These are phyloP conservation scores for Tenthredo amoena DNA, from an alignment of 2,888 invertebrate species.

Conservation along the genomic window DNA sequence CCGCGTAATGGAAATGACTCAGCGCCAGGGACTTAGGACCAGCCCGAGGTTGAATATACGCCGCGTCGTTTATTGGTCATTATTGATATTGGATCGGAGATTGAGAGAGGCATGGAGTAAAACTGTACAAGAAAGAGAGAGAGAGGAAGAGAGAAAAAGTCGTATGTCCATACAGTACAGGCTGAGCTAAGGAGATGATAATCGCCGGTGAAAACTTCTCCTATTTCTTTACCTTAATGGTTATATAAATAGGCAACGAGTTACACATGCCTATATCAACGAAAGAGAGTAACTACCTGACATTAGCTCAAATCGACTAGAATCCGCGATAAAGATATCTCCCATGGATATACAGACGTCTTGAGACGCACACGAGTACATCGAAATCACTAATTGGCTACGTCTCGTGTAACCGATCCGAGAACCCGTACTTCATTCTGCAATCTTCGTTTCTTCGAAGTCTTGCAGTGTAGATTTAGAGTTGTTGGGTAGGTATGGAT, in stretches of 20 bases:
- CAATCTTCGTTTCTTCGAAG: constrained; percentile 24
- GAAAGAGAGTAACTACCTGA: background rate
- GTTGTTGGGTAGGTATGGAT: background rate
- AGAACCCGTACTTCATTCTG: constrained; percentile 27
- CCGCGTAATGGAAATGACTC: constrained; percentile 52
- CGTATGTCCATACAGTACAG: constrained; percentile 41
- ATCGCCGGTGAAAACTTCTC: constrained; percentile 38
- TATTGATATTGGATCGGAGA: constrained; percentile 51
- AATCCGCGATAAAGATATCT: constrained; percentile 25
- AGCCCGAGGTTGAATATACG: constrained; percentile 33
- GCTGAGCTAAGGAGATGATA: constrained; percentile 14
- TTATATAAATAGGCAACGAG: constrained; percentile 6
- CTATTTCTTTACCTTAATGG: constrained; percentile 2
- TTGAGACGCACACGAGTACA: background rate
- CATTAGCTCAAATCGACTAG: background rate
- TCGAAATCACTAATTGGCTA: constrained; percentile 32
- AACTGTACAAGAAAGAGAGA: constrained; percentile 16
- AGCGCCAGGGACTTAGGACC: constrained; percentile 45
- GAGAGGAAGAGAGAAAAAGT: constrained; percentile 56
- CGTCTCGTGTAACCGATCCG: constrained; percentile 28
- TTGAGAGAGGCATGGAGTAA: constrained; percentile 55
- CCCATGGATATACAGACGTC: background rate
- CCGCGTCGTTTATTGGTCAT: constrained; percentile 51
- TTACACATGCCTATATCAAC: background rate
- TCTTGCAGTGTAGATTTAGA: background rate